Conservation (phyloP, 2,888 invertebrate genomes). For the Antheraea assamensis region DNA sequence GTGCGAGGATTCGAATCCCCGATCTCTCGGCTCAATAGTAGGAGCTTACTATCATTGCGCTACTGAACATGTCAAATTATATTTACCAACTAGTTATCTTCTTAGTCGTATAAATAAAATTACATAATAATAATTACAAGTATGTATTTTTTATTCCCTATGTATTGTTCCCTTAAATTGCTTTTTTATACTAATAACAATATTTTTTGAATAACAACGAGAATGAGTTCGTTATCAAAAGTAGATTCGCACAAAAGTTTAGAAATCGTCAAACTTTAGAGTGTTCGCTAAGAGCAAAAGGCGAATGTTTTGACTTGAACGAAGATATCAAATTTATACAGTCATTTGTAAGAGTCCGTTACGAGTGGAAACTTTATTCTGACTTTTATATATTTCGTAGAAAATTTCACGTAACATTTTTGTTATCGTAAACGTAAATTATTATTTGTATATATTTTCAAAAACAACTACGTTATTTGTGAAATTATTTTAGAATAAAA, state of each 20-base stretch:
- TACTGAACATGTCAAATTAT: too few relatives aligned
- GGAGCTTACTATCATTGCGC: too few relatives aligned
- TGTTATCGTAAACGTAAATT: conserved; percentile 1
- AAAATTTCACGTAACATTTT: background rate
- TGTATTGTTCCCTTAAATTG: background rate
- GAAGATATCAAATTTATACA: conserved; percentile 39
- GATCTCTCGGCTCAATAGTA: too few relatives aligned
- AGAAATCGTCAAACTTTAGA: conserved; percentile 23
- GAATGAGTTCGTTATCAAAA: conserved; percentile 12
- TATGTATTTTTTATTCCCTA: background rate
- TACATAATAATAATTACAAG: background rate
- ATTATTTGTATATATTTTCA: conserved; percentile 4
- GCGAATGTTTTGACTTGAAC: conserved; percentile 38
- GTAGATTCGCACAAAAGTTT: conserved; percentile 25
- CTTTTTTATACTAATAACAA: background rate
- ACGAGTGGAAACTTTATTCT: conserved; percentile 27
- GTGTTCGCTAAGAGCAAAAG: conserved; percentile 31
- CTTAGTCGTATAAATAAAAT: too few relatives aligned
- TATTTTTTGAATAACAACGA: conserved; percentile 6
- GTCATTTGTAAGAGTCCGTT: conserved; percentile 29
- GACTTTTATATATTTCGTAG: background rate
- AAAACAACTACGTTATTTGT: background rate
- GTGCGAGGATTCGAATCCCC: too few relatives aligned
- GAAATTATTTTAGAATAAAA: too few relatives aligned
- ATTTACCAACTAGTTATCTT: too few relatives aligned